These are phyloP conservation scores for Ictalurus punctatus DNA, from an alignment of 2,113 vertebrate species.

Conservation along the genomic window DNA sequence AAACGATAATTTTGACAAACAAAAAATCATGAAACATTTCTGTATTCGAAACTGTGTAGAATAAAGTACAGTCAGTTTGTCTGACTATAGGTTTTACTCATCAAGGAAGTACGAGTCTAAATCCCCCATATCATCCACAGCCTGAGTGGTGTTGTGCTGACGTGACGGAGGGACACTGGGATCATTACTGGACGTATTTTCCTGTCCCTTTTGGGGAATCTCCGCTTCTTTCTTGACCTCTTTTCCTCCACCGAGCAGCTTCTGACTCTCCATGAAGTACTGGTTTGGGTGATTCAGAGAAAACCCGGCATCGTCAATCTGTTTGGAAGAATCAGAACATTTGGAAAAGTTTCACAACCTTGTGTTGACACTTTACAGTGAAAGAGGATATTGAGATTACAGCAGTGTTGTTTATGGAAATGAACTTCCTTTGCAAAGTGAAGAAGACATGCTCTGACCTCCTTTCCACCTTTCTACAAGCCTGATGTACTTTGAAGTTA, in stretches of 20 bases:
- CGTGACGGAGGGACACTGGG: slow-evolving; percentile 48
- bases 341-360: slow-evolving; percentile 13
- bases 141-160: slow-evolving; percentile 54
- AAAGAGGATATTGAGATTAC: slow-evolving; percentile 3
- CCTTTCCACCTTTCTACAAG: slow-evolving; percentile 18
- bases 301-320: slow-evolving; percentile 88
- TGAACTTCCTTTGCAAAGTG: slow-evolving; percentile 21
- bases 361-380: not conserved
- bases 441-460: slow-evolving; percentile 20
- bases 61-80: not conserved
- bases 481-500: slow-evolving; percentile 24
- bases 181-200: slow-evolving; percentile 41
- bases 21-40: not conserved
- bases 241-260: slow-evolving; percentile 68
- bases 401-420: slow-evolving; percentile 14
- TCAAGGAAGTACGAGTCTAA: slow-evolving; percentile 82
- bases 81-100: slow-evolving; percentile 49
- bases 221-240: slow-evolving; percentile 86
- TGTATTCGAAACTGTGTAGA: not conserved
- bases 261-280: slow-evolving; percentile 92
- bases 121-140: slow-evolving; percentile 72
- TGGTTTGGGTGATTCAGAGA: slow-evolving; percentile 96
- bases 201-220: slow-evolving; percentile 64
- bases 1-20: not conserved
- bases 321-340: slow-evolving; percentile 41